Percentiles rank a stretch among this genome's conserved stretches.
Conservation (phyloP, 2,113 vertebrate species). For the Salminus brasiliensis region DNA sequence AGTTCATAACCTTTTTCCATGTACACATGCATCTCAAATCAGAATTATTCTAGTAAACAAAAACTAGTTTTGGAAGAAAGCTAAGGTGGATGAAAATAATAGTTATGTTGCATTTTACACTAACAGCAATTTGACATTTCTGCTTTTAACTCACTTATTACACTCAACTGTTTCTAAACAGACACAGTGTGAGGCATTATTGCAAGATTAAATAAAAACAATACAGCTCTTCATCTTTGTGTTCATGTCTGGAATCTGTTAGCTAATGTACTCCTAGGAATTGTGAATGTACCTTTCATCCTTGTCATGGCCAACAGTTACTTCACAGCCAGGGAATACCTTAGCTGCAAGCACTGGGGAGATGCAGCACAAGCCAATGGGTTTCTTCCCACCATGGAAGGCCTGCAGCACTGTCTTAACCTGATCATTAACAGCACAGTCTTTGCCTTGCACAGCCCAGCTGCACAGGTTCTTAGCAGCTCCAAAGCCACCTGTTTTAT, state of each 20-base stretch:
- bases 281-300: constrained; percentile 65
- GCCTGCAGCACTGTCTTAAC: constrained; percentile 75
- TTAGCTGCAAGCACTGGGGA: constrained; percentile 81
- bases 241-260: background rate
- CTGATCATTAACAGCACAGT: constrained; percentile 73
- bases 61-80: too few relatives aligned
- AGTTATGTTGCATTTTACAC: too few relatives aligned
- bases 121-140: too few relatives aligned
- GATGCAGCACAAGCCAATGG: constrained; percentile 83
- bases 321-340: constrained; percentile 80
- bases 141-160: too few relatives aligned
- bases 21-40: too few relatives aligned
- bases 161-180: too few relatives aligned
- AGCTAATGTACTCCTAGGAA: background rate
- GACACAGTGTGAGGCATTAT: too few relatives aligned
- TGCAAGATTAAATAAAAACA: too few relatives aligned
- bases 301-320: constrained; percentile 77
- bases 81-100: too few relatives aligned
- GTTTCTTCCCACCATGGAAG: constrained; percentile 77
- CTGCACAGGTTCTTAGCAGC: constrained; percentile 83
- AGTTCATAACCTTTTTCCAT: too few relatives aligned
- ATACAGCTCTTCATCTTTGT: too few relatives aligned
- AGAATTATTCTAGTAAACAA: too few relatives aligned
- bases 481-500: constrained; percentile 77
- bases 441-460: constrained; percentile 84